phyloP scores from a whole-genome alignment of 2,113 vertebrate species.

The Lepus timidus region DNA sequence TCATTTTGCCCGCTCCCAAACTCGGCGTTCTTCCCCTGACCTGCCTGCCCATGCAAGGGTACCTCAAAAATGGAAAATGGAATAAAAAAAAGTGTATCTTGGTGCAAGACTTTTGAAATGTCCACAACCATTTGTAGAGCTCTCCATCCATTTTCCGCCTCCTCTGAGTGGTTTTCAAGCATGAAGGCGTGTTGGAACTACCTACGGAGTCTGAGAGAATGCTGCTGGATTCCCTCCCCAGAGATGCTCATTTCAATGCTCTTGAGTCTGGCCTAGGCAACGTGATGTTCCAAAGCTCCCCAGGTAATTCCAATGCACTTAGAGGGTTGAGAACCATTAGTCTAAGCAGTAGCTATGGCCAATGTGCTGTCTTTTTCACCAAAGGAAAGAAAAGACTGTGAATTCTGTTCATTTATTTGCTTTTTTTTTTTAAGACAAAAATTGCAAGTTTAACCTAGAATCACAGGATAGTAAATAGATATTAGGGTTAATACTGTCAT shows the following conservation, averaged over 20 bases:
- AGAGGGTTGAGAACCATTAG: not conserved
- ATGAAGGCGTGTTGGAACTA: not conserved
- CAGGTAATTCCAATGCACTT: not conserved
- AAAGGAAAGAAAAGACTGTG: not conserved
- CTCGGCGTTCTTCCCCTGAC: not conserved
- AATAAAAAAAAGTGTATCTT: too few relatives aligned
- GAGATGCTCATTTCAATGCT: not conserved
- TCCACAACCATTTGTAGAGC: not conserved
- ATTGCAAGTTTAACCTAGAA: not conserved
- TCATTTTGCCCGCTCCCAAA: not conserved
- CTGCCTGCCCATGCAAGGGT: not conserved
- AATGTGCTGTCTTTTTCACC: not conserved
- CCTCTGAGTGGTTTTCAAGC: not conserved
- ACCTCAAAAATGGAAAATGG: too few relatives aligned
- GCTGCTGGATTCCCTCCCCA: not conserved
- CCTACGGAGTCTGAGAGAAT: not conserved
- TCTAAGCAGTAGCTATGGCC: not conserved
- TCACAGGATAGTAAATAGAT: not conserved
- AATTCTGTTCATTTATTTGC: not conserved
- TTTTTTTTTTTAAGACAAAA: not conserved
- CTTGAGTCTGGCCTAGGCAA: not conserved
- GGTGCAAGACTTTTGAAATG: too few relatives aligned
- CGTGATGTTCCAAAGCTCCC: not conserved
- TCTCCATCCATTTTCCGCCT: not conserved
- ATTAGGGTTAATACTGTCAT: not conserved